These are phyloP conservation scores for Scaptomyza hsui DNA, from an alignment of 1,140 invertebrate genomes.

Conservation along the genomic window DNA sequence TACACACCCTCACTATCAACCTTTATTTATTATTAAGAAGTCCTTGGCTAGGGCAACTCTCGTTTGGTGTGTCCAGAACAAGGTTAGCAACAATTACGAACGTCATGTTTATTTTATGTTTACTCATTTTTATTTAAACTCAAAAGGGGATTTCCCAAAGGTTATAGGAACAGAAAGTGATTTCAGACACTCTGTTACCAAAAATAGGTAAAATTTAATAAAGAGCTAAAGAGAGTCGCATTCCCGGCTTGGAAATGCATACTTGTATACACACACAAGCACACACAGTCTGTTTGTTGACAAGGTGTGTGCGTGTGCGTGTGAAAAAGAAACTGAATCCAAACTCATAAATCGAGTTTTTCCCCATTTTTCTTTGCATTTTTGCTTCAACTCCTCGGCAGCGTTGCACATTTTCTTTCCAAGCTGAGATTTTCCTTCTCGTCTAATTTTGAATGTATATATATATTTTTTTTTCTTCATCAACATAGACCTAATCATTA, in stretches of 20 bases:
- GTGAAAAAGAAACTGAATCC: slow-evolving; percentile 60
- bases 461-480: slow-evolving; percentile 8
- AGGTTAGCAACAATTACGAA: not conserved
- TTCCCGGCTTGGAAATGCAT: slow-evolving; percentile 33
- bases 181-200: no score
- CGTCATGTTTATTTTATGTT: no score
- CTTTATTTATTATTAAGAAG: not conserved
- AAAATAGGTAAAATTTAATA: no score
- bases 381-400: slow-evolving; percentile 2
- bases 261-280: slow-evolving; percentile 11
- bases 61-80: not conserved
- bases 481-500: slow-evolving; percentile 66
- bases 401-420: slow-evolving; percentile 36
- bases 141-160: not conserved
- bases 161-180: slow-evolving; percentile 10
- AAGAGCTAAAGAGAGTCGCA: slow-evolving; percentile 20
- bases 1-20: not conserved
- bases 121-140: no score
- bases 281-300: not conserved
- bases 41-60: not conserved
- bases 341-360: slow-evolving; percentile 75
- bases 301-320: slow-evolving; percentile 9
- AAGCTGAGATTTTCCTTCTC: slow-evolving; percentile 57
- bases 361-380: slow-evolving; percentile 4
- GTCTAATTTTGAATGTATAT: slow-evolving; percentile 54